A percentile compares a stretch with the other conserved stretches of the same genome.
Evolutionary conservation across 2,113 vertebrate genomes (phyloP).

Genomic region (Lycaon pictus): DNA sequence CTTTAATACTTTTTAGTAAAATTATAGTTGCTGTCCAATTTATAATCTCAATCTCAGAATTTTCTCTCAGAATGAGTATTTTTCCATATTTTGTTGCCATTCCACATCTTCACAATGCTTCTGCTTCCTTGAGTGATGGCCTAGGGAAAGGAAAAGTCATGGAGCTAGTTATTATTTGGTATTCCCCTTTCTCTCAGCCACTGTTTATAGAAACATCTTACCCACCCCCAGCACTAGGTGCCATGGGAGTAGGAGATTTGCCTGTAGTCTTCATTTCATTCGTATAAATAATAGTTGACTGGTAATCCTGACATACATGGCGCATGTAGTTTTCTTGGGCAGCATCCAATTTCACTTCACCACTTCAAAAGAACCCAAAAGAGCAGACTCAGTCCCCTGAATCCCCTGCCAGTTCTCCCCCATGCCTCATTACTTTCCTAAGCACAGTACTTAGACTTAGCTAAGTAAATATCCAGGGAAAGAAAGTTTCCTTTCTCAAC

Average conservation of each 20-base stretch:
- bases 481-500: not conserved
- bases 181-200: not conserved
- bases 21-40: not conserved
- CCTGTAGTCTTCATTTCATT: not conserved
- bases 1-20: not conserved
- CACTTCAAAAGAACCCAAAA: fast-evolving
- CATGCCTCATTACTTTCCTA: not conserved
- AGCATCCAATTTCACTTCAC: not conserved
- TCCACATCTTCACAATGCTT: not conserved
- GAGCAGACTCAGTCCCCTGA: not conserved
- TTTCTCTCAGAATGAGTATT: not conserved
- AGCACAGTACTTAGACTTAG: too few species aligned
- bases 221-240: too few species aligned
- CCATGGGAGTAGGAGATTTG: not conserved
- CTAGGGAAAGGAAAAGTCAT: not conserved
- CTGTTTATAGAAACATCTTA: not conserved
- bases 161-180: not conserved
- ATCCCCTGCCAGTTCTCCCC: not conserved
- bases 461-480: not conserved
- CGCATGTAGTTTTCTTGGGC: not conserved
- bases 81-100: not conserved
- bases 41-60: not conserved
- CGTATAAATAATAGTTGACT: not conserved
- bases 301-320: not conserved
- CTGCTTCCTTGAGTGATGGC: not conserved